These are phyloP conservation scores for Tenthredo scrophulariae DNA, from an alignment of 2,888 invertebrate species.

Conservation along the genomic window DNA sequence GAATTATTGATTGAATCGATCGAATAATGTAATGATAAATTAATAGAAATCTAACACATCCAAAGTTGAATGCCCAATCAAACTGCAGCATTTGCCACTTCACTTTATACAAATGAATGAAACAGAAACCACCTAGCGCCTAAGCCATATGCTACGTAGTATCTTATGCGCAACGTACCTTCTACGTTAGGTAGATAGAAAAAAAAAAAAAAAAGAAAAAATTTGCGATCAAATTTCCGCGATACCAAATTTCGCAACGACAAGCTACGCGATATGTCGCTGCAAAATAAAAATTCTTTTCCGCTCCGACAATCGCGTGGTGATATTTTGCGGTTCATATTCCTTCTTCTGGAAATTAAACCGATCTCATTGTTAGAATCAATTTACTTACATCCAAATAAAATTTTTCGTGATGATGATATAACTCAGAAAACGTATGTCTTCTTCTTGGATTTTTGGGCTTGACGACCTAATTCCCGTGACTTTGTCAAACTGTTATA, in stretches of 20 bases:
- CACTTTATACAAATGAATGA: conserved; percentile 74
- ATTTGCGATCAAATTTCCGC: not conserved
- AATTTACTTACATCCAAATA: not conserved
- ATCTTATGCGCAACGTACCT: conserved; percentile 48
- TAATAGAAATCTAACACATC: conserved; percentile 66
- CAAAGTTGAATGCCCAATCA: conserved; percentile 73
- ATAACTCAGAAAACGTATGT: not conserved
- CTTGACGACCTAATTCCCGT: not conserved
- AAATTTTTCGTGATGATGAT: not conserved
- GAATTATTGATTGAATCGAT: conserved; percentile 69
- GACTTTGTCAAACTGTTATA: conserved; percentile 9
- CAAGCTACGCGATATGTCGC: not conserved
- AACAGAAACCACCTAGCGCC: conserved; percentile 70
- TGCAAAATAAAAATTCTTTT: not conserved
- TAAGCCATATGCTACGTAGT: conserved; percentile 47
- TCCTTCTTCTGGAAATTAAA: not conserved
- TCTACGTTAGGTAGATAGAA: conserved; percentile 34
- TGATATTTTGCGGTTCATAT: conserved; percentile 5
- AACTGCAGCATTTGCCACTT: conserved; percentile 72
- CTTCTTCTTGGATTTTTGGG: not conserved
- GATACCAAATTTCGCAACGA: not conserved
- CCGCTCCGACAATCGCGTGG: conserved; percentile 5
- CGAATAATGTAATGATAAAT: conserved; percentile 36
- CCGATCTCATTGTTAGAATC: not conserved
- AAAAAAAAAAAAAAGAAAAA: conserved; percentile 12